Conservation (phyloP, 2,888 invertebrate genomes). For the Latrodectus elegans region DNA sequence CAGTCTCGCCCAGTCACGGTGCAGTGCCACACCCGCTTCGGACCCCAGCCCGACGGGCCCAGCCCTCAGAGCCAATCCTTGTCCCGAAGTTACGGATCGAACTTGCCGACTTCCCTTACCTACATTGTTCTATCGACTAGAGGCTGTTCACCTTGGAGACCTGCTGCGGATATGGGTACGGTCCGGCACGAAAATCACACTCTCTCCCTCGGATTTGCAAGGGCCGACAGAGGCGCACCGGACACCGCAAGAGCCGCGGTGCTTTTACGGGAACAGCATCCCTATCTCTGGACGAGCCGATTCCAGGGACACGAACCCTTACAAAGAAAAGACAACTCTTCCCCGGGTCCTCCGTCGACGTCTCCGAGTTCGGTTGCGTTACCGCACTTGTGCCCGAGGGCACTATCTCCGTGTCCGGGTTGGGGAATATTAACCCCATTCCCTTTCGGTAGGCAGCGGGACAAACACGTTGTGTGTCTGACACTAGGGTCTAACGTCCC, state of each 20-base stretch:
- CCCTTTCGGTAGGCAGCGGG: conserved; percentile 75
- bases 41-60: conserved; percentile 80
- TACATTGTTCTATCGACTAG: conserved; percentile 82
- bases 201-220: conserved; percentile 56
- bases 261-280: conserved; percentile 74
- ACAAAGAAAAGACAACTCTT: conserved; percentile 77
- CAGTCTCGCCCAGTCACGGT: conserved; percentile 72
- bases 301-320: conserved; percentile 76
- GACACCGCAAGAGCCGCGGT: conserved; percentile 71
- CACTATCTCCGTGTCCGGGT: too few species aligned
- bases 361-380: too few species aligned
- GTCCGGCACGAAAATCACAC: conserved; percentile 67
- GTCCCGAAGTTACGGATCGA: conserved; percentile 79
- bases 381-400: too few species aligned
- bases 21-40: conserved; percentile 70
- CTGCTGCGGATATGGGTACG: conserved; percentile 82
- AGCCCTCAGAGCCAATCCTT: conserved; percentile 85
- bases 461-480: conserved; percentile 78
- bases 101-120: conserved; percentile 83
- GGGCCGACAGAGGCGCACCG: too few species aligned
- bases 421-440: conserved; percentile 76
- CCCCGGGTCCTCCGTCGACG: conserved; percentile 72
- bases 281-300: conserved; percentile 75
- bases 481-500: too few species aligned
- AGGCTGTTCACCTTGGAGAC: conserved; percentile 84